Evolutionary conservation across 2,113 vertebrate genomes (phyloP).

Genomic region (Leptodactylus fuscus): DNA sequence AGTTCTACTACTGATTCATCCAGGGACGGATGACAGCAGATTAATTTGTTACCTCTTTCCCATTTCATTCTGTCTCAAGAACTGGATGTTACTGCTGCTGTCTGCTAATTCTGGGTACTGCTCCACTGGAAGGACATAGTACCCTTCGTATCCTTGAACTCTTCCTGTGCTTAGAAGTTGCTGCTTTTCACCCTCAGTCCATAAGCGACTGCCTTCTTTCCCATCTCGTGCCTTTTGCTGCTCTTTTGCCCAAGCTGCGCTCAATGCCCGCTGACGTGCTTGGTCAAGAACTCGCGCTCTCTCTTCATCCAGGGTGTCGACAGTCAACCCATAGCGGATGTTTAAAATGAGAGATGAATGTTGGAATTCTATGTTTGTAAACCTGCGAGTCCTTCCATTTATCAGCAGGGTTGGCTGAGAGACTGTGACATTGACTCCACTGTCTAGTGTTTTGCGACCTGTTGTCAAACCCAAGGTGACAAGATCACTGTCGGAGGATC

Average conservation of each 20-base stretch:
- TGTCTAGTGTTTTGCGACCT: conserved; percentile 91
- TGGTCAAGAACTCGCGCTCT: conserved; percentile 91
- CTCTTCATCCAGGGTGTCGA: conserved; percentile 93
- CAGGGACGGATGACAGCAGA: conserved; percentile 79
- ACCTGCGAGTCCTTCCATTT: conserved; percentile 89
- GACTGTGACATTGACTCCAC: conserved; percentile 91
- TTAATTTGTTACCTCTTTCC: conserved; percentile 98
- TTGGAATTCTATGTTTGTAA: conserved; percentile 93
- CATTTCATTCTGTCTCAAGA: conserved; percentile 99
- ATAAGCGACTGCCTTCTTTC: conserved; percentile 92
- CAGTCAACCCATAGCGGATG: conserved; percentile 89
- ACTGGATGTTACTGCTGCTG: conserved; percentile 99
- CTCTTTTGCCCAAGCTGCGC: conserved; percentile 91
- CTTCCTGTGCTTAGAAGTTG: conserved; percentile 92
- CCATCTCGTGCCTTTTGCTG: conserved; percentile 93
- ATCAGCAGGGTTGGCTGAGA: conserved; percentile 81
- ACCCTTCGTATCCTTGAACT: conserved; percentile 97
- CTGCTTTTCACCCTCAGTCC: conserved; percentile 98
- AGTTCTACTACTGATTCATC: conserved; percentile 81
- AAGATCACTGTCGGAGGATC: conserved; percentile 89
- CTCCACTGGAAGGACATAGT: conserved; percentile 96
- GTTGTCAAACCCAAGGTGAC: conserved; percentile 89
- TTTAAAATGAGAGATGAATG: conserved; percentile 86
- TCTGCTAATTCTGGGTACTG: conserved; percentile 98
- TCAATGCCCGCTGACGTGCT: conserved; percentile 91